Conservation (phyloP, 2,888 invertebrate species). For the Conomelus anceps region DNA sequence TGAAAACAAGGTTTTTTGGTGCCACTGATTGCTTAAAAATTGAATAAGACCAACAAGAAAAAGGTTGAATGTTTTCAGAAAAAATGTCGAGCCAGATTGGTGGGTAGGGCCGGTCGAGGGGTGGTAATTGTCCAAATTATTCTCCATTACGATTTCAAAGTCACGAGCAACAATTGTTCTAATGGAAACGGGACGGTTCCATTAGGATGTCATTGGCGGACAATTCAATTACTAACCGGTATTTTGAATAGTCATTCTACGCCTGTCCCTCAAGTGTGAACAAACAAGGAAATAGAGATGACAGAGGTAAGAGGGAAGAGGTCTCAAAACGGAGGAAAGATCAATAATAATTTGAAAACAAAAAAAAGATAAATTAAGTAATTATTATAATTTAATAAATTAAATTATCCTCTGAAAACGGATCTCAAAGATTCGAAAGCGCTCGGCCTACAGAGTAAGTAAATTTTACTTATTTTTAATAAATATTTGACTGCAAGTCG, state of each 20-base stretch:
- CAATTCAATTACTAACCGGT: conserved; percentile 8
- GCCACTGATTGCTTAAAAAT: background rate
- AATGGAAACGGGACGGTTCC: conserved; percentile 9
- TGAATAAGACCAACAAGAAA: background rate
- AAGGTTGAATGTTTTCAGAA: background rate
- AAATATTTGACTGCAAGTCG: no score
- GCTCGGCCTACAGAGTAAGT: no score
- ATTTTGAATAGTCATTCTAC: background rate
- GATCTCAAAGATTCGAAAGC: no score
- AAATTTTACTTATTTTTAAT: no score
- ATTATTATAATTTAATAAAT: background rate
- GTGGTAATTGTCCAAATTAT: background rate
- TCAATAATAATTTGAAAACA: no score
- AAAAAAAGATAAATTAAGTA: background rate
- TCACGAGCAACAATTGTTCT: conserved; percentile 8
- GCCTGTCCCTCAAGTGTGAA: background rate
- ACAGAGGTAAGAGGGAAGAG: background rate
- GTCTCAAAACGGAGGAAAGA: background rate
- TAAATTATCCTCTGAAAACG: no score
- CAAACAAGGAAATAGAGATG: no score
- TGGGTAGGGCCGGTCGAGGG: background rate
- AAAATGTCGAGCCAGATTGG: background rate
- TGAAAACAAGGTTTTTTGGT: background rate
- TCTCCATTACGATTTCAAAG: background rate
- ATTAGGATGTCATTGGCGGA: conserved; percentile 2